Evolutionary conservation across 2,888 invertebrate species (phyloP), one percentile per base, ranked within the genome.

Genomic region (Sphaerophoria rueppellii): DNA sequence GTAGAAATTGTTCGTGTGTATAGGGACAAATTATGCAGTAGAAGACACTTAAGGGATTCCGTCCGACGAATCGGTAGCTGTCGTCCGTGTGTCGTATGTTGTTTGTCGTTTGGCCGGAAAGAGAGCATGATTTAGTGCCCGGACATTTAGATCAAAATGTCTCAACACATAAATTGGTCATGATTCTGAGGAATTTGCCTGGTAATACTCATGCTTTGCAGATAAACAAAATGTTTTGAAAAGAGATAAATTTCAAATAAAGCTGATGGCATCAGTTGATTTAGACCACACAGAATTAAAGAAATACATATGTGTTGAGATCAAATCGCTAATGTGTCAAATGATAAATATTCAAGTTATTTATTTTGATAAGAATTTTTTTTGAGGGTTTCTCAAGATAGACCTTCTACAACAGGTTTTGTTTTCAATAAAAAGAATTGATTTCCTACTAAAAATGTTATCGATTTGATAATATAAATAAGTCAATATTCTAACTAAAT

Each of bases 121-220:
- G 60, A 40, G 48, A 35, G 43, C 35, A 71, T 77, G 82, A 82
- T 82, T 50, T 58, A 74, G 61, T 70, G 70, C 63, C 2, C 43
- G 52, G 50, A 46, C 60, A 60, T 74, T 69, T 54, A 65, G 76
- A 67, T 60, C 76, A 65, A 71, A 63, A 57, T 40, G 34, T 48
- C 81, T 60, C 54, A 71, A 54, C 65, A 72, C 54, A 81, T 67
- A 80, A 80, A 80, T 80, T 80, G 80, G 57, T 37, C 69, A 67
- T 76, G 65, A 69, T 60, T 61, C 35, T 50, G 11, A 57, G 57
- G 50, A 74, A 74, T 80, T 58, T 54, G 35, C 4, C 4, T 12
- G 2, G 4, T 12, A 43, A 43, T 48, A 48, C 58, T 7, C 57
- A 24, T 48, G 35, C 58, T 7, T 48, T 71, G 76, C 63, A 65